These are phyloP conservation scores for Gerris lacustris DNA, from an alignment of 2,888 invertebrate genomes.

Conservation along the genomic window DNA sequence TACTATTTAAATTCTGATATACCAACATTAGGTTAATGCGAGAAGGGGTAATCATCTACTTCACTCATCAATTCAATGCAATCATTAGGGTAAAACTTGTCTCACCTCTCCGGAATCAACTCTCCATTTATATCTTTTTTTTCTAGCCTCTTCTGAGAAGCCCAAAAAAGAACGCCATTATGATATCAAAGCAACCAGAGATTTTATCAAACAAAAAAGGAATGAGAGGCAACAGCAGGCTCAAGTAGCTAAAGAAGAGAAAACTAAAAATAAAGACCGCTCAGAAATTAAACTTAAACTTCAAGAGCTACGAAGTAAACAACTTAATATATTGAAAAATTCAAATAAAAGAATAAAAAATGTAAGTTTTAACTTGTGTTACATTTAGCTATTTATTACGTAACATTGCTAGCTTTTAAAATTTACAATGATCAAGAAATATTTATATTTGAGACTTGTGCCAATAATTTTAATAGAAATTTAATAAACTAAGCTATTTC, in stretches of 20 bases:
- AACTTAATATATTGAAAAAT: not conserved
- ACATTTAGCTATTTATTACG: no score
- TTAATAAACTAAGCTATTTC: no score
- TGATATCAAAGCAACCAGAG: not conserved
- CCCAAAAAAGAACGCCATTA: not conserved
- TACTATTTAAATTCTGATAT: no score
- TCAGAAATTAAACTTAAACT: not conserved
- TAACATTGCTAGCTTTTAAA: no score
- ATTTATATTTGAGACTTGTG: no score
- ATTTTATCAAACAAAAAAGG: slow-evolving; percentile 8
- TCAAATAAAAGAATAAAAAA: not conserved
- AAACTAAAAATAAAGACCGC: not conserved
- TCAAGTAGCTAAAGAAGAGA: not conserved
- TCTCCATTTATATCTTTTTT: not conserved
- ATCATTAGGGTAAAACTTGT: no score
- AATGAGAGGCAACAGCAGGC: slow-evolving; percentile 1
- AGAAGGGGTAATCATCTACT: no score
- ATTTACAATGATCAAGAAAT: no score
- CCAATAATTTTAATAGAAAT: no score
- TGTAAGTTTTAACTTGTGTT: not conserved
- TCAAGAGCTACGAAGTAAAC: not conserved
- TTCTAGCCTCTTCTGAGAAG: not conserved
- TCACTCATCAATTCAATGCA: no score
- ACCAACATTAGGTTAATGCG: no score
- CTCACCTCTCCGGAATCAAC: no score